Evolutionary conservation across 1,140 invertebrate genomes (phyloP).

Genomic region (Drosophila busckii): DNA sequence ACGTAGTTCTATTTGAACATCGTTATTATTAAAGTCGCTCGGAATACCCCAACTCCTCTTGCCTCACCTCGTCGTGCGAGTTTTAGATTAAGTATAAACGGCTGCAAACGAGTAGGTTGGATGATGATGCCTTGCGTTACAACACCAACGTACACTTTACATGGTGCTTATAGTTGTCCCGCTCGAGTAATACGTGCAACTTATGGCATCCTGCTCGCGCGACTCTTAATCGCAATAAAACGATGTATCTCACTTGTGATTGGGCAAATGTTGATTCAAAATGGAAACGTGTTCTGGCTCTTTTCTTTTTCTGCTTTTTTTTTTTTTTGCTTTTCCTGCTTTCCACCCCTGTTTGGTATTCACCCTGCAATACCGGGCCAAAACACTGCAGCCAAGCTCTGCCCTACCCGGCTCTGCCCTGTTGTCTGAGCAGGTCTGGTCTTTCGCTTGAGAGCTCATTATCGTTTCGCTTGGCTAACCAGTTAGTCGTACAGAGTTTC

Average conservation of each 20-base stretch:
- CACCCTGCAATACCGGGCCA: no score
- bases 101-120: conserved; percentile 12
- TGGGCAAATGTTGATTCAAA: conserved; percentile 26
- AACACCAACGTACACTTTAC: conserved; percentile 10
- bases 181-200: conserved; percentile 5
- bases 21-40: conserved; percentile 45
- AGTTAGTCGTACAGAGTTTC: conserved; percentile 59
- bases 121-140: conserved; percentile 32
- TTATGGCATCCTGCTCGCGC: conserved; percentile 7
- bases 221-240: not conserved
- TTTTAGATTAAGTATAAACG: conserved; percentile 43
- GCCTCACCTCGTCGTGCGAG: no score
- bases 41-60: no score
- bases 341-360: no score
- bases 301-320: no score
- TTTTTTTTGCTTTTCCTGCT: no score
- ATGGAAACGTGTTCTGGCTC: conserved; percentile 42
- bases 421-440: conserved; percentile 59
- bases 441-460: conserved; percentile 78
- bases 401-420: no score
- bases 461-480: conserved; percentile 78
- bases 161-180: conserved; percentile 17
- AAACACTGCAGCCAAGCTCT: no score
- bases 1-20: conserved; percentile 16
- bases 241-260: conserved; percentile 22